phyloP scores from a whole-genome alignment of 2,113 vertebrate genomes.

The Saguinus midas region DNA sequence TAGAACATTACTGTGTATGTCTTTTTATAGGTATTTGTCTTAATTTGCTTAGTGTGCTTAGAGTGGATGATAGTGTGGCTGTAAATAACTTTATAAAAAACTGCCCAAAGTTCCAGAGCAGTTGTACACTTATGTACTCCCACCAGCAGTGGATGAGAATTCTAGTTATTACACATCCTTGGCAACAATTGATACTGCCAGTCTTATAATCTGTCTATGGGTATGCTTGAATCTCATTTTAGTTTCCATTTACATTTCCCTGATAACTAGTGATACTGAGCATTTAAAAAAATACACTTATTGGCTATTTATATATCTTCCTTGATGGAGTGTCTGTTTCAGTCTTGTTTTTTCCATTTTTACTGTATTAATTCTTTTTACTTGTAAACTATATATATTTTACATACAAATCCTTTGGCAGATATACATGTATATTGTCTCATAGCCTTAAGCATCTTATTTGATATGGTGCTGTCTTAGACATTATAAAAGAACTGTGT shows the following conservation, averaged over 20 bases:
- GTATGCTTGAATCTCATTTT: neutral
- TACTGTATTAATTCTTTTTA: neutral
- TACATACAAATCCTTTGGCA: neutral
- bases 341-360: neutral
- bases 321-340: neutral
- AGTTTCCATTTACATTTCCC: constrained; percentile 37
- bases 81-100: neutral
- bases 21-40: neutral
- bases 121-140: neutral
- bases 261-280: neutral
- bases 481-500: neutral
- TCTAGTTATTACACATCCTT: neutral
- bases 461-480: neutral
- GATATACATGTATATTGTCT: neutral
- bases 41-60: neutral
- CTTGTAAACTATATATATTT: neutral
- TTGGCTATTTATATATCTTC: neutral
- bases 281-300: neutral
- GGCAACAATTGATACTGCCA: neutral
- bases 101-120: neutral
- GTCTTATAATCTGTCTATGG: neutral
- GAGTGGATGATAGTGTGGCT: neutral
- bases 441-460: neutral
- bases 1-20: neutral
- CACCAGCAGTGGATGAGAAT: neutral